Conservation (phyloP, 2,113 vertebrate genomes). For the rabbit (Oryctolagus cuniculus) region DNA sequence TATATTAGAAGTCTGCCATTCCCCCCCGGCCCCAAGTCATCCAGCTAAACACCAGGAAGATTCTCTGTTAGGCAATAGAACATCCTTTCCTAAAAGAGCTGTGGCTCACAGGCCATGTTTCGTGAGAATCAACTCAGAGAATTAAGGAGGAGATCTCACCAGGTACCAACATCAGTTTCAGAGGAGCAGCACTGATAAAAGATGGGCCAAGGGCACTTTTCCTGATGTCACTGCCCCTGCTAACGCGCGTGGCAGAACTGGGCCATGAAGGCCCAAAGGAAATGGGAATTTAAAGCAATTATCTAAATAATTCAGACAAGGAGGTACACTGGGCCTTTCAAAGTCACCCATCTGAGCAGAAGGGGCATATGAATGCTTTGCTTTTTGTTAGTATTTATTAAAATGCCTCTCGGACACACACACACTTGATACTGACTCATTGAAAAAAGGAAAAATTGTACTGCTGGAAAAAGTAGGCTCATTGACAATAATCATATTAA, state of each 20-base stretch:
- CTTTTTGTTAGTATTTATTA: background rate
- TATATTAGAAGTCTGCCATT: background rate
- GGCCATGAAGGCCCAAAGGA: slow-evolving; percentile 38
- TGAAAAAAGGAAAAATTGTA: background rate
- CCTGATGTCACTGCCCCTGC: background rate
- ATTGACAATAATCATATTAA: background rate
- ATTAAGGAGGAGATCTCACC: slow-evolving; percentile 27
- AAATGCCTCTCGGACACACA: background rate
- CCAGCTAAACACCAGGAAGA: slow-evolving; percentile 47
- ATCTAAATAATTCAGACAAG: slow-evolving; percentile 40
- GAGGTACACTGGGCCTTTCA: background rate
- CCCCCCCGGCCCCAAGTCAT: background rate
- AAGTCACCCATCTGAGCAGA: slow-evolving; percentile 44
- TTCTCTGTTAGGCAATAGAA: slow-evolving; percentile 54
- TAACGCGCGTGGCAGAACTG: slow-evolving; percentile 12
- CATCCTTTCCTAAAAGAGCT: slow-evolving; percentile 53
- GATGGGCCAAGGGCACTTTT: slow-evolving; percentile 17
- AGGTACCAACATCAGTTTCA: slow-evolving; percentile 7
- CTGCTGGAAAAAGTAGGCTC: background rate
- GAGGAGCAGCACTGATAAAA: background rate
- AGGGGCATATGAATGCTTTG: slow-evolving; percentile 38
- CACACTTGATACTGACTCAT: background rate
- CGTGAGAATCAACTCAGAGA: slow-evolving; percentile 43
- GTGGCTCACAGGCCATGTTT: background rate
- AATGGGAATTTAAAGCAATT: slow-evolving; percentile 46